A percentile compares a stretch with the other conserved stretches of the same genome.
Conservation (phyloP, 2,113 vertebrate species). For the Ahaetulla prasina region DNA sequence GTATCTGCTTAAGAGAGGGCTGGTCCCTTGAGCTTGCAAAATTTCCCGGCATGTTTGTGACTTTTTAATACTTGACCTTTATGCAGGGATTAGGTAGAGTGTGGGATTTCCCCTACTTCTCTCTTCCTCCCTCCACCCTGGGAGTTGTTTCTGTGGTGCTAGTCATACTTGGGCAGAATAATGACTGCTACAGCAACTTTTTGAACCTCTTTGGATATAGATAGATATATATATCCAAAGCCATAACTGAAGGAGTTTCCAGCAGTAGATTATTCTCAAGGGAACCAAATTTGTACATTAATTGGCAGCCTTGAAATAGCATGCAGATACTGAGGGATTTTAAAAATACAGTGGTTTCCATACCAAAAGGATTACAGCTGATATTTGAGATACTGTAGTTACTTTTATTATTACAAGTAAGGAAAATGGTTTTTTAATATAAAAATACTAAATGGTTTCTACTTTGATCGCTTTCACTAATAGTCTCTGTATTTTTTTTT, state of each 20-base stretch:
- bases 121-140: no score
- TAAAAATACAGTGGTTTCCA: neutral
- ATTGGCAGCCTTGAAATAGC: neutral
- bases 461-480: conserved; percentile 15
- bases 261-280: neutral
- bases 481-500: neutral
- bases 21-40: neutral
- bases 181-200: neutral
- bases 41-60: neutral
- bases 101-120: neutral
- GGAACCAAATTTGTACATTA: neutral
- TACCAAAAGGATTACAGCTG: neutral
- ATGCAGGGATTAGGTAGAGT: neutral
- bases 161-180: neutral
- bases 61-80: no score
- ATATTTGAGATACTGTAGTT: neutral
- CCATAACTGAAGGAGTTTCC: neutral
- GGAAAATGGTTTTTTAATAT: neutral
- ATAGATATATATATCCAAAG: no score
- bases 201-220: no score
- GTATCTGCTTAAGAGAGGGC: neutral
- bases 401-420: neutral
- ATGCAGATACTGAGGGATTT: neutral
- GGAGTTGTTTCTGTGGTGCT: neutral
- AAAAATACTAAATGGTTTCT: neutral